Conservation (phyloP, 1,140 invertebrate genomes). For the Dinothrombium tinctorium region DNA sequence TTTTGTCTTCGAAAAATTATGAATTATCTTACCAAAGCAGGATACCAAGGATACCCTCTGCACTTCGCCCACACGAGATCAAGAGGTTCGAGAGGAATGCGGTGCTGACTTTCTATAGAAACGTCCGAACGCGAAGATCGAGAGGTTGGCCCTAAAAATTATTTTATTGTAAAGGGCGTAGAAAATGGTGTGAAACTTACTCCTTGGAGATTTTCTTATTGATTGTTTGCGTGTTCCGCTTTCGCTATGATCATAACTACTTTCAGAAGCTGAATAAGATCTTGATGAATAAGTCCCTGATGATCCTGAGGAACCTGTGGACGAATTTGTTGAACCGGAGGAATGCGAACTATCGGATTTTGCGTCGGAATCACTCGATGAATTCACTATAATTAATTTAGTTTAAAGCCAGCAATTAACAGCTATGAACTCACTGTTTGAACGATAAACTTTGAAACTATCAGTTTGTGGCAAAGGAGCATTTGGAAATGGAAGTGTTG, state of each 20-base stretch:
- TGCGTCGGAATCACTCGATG: constrained; percentile 1
- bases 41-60: constrained; percentile 87
- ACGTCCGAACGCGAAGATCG: constrained; percentile 5
- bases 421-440: constrained; percentile 17
- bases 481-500: not conserved
- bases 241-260: no score
- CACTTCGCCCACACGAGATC: constrained; percentile 93
- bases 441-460: constrained; percentile 31
- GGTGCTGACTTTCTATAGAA: constrained; percentile 14
- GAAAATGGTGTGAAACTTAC: not conserved
- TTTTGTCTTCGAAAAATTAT: no score
- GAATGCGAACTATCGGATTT: constrained; percentile 3
- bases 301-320: constrained; percentile 1
- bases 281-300: not conserved
- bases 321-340: constrained; percentile 1
- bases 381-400: not conserved
- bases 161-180: no score
- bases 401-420: not conserved
- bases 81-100: constrained; percentile 38
- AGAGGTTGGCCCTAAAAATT: constrained; percentile 2
- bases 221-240: no score
- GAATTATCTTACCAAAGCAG: constrained; percentile 37
- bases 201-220: no score
- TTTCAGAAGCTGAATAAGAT: no score
- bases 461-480: constrained; percentile 19